Evolutionary conservation across 2,797 vertebrate genomes (phyloP).

Genomic region (Columba guinea): DNA sequence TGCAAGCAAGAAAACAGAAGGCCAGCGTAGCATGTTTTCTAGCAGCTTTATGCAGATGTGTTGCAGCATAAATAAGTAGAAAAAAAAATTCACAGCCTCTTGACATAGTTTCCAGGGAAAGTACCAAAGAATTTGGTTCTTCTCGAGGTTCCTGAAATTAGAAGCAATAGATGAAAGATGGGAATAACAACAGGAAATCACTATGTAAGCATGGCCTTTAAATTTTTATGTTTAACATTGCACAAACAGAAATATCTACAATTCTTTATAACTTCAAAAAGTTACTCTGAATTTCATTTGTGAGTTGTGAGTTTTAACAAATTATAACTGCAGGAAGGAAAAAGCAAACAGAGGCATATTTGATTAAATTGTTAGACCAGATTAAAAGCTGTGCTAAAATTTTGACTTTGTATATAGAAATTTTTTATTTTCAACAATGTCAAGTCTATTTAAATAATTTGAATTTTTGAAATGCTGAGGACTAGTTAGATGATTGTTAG

Average conservation of each 20-base stretch:
- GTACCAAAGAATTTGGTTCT: conserved; percentile 98
- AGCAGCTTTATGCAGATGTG: conserved; percentile 73
- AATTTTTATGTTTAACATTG: background rate
- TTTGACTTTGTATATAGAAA: background rate
- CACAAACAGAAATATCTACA: background rate
- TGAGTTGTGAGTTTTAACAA: background rate
- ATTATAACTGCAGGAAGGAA: background rate
- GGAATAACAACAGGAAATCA: conserved; percentile 8
- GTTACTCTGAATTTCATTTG: background rate
- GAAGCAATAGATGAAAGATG: conserved; percentile 73
- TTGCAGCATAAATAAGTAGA: conserved; percentile 77
- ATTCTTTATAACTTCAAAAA: background rate
- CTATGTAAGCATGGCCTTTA: background rate
- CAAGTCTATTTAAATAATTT: background rate
- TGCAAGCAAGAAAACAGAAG: conserved; percentile 70
- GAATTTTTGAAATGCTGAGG: background rate
- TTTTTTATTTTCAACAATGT: background rate
- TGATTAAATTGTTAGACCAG: background rate
- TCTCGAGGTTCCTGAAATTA: conserved; percentile 92
- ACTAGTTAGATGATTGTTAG: background rate
- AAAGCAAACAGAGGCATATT: background rate
- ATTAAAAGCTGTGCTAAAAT: background rate
- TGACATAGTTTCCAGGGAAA: conserved; percentile 99
- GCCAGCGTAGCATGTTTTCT: conserved; percentile 68
- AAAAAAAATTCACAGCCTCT: conserved; percentile 86